phyloP scores from a whole-genome alignment of 23 tunicate genomes.

The Diplosoma virens region DNA sequence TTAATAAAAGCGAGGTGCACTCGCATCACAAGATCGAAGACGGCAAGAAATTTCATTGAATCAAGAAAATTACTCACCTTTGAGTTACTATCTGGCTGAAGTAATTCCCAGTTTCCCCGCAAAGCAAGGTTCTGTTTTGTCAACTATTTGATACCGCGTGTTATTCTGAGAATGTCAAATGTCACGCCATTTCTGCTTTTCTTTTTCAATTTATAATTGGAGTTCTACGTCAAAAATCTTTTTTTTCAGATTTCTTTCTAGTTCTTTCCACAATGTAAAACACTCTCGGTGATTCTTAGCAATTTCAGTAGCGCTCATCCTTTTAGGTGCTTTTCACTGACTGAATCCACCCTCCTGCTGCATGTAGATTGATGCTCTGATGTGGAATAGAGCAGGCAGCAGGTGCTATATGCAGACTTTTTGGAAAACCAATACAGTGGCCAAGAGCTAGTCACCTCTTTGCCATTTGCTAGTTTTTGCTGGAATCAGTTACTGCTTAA shows the following conservation, averaged over 20 bases:
- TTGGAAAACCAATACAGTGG: neutral
- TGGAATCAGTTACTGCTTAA: neutral
- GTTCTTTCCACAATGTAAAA: neutral
- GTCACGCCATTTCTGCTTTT: neutral
- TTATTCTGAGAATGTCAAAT: neutral
- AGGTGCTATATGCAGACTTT: neutral
- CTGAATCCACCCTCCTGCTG: neutral
- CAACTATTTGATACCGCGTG: neutral
- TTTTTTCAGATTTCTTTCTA: neutral
- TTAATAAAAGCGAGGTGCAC: neutral
- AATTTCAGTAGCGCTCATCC: neutral
- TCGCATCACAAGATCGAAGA: conserved; percentile 4
- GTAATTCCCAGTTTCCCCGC: neutral
- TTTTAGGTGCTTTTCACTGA: neutral
- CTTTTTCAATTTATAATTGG: neutral
- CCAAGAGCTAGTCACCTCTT: neutral
- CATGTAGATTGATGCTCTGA: neutral
- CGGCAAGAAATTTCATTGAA: conserved; percentile 1
- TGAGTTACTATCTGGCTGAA: neutral
- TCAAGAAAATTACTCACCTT: neutral
- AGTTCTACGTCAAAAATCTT: neutral
- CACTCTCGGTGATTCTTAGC: neutral
- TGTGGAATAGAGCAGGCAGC: neutral
- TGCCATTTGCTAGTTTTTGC: neutral
- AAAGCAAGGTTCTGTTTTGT: neutral